Conservation (phyloP, 2,888 invertebrate species). For the Phorcus lineatus region DNA sequence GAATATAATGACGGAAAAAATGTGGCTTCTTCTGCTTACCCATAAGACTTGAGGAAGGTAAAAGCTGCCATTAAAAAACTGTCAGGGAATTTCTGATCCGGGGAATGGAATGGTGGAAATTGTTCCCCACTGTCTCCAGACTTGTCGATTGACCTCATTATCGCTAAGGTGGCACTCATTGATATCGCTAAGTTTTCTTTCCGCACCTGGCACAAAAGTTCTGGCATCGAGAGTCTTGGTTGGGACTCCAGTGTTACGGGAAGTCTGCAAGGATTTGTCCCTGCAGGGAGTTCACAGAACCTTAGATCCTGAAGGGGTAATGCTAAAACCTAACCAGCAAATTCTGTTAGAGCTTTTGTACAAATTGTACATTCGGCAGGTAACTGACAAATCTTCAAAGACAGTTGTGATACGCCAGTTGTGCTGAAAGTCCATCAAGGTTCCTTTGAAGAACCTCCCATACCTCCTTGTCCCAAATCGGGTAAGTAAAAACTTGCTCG, state of each 20-base stretch:
- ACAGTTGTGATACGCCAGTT: no score
- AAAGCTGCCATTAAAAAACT: constrained; percentile 9
- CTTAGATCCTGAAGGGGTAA: no score
- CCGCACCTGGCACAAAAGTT: constrained; percentile 12
- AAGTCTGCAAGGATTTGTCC: no score
- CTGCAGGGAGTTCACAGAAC: no score
- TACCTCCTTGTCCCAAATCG: no score
- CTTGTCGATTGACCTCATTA: background rate
- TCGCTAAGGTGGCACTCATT: background rate
- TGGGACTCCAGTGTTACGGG: background rate
- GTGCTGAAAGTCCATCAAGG: no score
- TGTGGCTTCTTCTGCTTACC: background rate
- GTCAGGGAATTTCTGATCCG: constrained; percentile 11
- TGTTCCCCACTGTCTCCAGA: background rate
- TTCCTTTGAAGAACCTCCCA: no score
- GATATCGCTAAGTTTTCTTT: constrained; percentile 1
- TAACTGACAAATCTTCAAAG: no score
- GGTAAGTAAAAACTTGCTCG: no score
- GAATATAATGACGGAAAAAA: background rate
- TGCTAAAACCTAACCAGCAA: no score
- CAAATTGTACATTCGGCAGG: no score
- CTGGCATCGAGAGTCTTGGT: background rate
- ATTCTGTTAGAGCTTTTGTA: no score
- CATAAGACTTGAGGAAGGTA: constrained; percentile 14
- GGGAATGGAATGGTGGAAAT: constrained; percentile 6